These are phyloP conservation scores for Drosophila mauritiana DNA, from an alignment of 1,140 invertebrate species.

Conservation along the genomic window DNA sequence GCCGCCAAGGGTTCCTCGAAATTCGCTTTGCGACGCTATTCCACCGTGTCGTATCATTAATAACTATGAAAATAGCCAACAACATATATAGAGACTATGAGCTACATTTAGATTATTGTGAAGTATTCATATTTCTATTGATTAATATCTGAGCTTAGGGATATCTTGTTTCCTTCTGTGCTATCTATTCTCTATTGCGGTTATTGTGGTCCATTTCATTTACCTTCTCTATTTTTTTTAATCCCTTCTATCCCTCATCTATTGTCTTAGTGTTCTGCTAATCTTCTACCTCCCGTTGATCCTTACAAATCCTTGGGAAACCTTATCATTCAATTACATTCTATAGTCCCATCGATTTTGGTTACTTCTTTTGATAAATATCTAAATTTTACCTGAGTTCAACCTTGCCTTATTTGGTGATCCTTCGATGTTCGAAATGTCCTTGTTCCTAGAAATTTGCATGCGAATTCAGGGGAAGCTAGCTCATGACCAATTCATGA, in stretches of 20 bases:
- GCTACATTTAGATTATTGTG: background rate
- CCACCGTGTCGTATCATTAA: conserved; percentile 13
- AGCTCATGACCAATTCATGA: conserved; percentile 38
- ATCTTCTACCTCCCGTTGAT: background rate
- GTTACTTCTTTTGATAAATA: conserved; percentile 1
- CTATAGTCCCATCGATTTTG: background rate
- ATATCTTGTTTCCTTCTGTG: too few relatives aligned
- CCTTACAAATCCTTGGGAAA: background rate
- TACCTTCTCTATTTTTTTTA: too few relatives aligned
- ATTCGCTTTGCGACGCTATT: background rate
- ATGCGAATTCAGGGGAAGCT: conserved; percentile 3
- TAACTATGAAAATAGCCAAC: background rate
- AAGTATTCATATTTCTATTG: too few relatives aligned
- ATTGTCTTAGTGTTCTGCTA: too few relatives aligned
- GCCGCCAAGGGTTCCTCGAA: conserved; percentile 1
- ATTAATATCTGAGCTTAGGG: too few relatives aligned
- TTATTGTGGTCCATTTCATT: too few relatives aligned
- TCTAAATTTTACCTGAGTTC: too few relatives aligned
- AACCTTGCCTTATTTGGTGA: conserved; percentile 1
- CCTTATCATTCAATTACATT: background rate
- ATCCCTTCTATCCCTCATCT: too few relatives aligned
- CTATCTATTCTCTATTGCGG: too few relatives aligned
- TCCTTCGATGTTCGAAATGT: too few relatives aligned
- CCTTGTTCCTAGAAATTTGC: conserved; percentile 18
- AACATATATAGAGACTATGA: background rate